Evolutionary conservation across 2,113 vertebrate species (phyloP).

Genomic region (Phylloscopus whistleri): DNA sequence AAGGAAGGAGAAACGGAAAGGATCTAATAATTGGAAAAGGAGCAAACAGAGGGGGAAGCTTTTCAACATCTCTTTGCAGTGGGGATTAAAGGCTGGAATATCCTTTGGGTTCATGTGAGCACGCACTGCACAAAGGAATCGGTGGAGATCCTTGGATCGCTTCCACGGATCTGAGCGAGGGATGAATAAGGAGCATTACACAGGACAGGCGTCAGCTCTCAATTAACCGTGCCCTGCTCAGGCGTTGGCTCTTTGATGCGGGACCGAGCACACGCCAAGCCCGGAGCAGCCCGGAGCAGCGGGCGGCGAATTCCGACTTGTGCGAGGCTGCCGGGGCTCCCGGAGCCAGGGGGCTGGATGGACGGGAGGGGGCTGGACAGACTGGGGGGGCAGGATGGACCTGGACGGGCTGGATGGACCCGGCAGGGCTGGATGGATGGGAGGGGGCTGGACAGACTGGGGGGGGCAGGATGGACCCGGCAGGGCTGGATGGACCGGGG

Average conservation of each 20-base stretch:
- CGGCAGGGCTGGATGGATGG: neutral
- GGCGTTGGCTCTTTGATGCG: neutral
- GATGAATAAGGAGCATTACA: neutral
- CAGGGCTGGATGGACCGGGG: neutral
- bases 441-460: neutral
- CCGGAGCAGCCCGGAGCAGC: neutral
- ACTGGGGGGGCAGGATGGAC: neutral
- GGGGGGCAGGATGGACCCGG: too few species aligned
- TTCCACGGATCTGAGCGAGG: neutral
- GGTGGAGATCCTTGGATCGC: neutral
- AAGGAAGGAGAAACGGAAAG: neutral
- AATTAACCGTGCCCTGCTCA: neutral
- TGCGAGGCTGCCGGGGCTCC: rapidly evolving
- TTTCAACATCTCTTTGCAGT: neutral
- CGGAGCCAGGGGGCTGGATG: neutral
- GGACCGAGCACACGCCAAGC: neutral
- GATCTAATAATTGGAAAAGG: neutral
- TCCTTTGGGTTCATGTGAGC: neutral
- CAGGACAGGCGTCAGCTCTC: neutral
- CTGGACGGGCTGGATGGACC: neutral
- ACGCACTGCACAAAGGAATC: neutral
- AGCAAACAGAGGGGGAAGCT: neutral
- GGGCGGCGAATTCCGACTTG: neutral
- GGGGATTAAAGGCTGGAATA: neutral
- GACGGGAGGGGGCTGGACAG: neutral